Percentiles rank a stretch among this genome's conserved stretches.
Conservation (phyloP, 2,113 vertebrate species). For the Trematocara unimaculatum region DNA sequence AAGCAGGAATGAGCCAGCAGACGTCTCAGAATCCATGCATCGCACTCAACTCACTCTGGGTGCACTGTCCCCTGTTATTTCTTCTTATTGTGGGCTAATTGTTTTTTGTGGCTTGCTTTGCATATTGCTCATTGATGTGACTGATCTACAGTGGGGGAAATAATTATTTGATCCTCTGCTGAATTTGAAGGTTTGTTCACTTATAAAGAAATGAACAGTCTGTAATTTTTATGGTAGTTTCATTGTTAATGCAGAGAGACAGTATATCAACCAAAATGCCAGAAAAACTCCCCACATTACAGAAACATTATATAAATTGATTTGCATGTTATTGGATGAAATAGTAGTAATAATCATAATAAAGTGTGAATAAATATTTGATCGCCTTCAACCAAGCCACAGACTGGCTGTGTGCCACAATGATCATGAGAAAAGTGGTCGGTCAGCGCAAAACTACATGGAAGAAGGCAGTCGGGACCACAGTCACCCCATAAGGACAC, state of each 20-base stretch:
- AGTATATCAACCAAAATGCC: no score
- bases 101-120: background rate
- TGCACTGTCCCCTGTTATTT: background rate
- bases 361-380: background rate
- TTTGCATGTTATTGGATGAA: background rate
- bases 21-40: background rate
- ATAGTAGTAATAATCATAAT: background rate
- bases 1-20: background rate
- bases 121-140: background rate
- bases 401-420: background rate
- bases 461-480: background rate
- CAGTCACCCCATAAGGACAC: background rate
- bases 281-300: background rate
- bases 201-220: background rate
- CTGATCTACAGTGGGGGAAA: background rate
- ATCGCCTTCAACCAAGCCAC: background rate
- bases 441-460: background rate
- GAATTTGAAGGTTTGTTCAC: background rate
- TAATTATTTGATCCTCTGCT: background rate
- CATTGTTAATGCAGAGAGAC: background rate
- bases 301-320: background rate
- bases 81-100: background rate
- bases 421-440: background rate
- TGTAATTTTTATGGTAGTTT: background rate
- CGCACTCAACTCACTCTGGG: background rate